A percentile compares a stretch with the other conserved stretches of the same genome.
Evolutionary conservation across 2,797 vertebrate species (phyloP).

Genomic region (Gymnopithys bicolor): DNA sequence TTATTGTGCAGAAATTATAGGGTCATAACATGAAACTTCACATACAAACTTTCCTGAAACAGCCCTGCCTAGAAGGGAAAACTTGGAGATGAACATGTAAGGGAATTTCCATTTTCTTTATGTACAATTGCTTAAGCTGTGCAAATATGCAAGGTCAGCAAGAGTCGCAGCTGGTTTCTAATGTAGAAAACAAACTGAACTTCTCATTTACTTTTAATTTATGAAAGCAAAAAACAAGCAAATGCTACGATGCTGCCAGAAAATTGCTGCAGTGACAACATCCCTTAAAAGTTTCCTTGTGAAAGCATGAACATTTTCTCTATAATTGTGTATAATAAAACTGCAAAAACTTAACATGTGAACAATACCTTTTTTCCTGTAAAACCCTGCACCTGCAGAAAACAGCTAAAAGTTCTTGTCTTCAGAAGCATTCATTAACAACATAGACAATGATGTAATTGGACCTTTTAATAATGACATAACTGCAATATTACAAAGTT

Average conservation of each 20-base stretch:
- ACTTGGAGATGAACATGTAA: constrained; percentile 65
- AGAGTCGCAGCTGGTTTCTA: constrained; percentile 74
- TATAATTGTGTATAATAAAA: constrained; percentile 18
- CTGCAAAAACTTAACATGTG: constrained; percentile 57
- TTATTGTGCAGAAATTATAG: constrained; percentile 69
- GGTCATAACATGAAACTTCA: constrained; percentile 55
- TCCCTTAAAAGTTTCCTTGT: constrained; percentile 70
- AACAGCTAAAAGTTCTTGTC: constrained; percentile 64
- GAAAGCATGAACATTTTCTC: constrained; percentile 47
- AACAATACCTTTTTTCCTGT: constrained; percentile 54
- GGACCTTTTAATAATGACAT: constrained; percentile 65
- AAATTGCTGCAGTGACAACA: constrained; percentile 68
- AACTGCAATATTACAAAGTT: constrained; percentile 67
- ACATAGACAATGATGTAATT: constrained; percentile 69
- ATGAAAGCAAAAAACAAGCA: constrained; percentile 59
- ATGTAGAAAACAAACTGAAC: constrained; percentile 72
- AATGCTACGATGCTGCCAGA: constrained; percentile 53
- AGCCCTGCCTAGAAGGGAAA: constrained; percentile 66
- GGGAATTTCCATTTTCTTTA: constrained; percentile 67
- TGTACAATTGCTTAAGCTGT: constrained; percentile 71
- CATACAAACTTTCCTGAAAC: constrained; percentile 67
- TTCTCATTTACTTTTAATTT: constrained; percentile 75
- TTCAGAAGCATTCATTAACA: constrained; percentile 63
- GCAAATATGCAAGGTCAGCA: constrained; percentile 81
- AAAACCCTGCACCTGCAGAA: constrained; percentile 79